These are phyloP conservation scores for Ephialtes manifestator DNA, from an alignment of 2,888 invertebrate genomes.

Conservation along the genomic window DNA sequence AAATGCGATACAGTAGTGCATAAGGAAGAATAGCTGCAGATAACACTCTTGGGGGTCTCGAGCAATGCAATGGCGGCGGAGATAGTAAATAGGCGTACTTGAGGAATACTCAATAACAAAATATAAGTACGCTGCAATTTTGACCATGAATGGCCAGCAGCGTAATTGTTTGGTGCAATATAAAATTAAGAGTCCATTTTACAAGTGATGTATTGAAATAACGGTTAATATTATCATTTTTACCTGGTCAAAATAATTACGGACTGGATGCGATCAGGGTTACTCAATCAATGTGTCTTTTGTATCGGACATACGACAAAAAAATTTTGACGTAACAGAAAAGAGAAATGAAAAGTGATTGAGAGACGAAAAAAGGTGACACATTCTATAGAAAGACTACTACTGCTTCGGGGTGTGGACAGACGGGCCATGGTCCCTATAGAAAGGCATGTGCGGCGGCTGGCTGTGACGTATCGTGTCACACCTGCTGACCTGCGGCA, in stretches of 20 bases:
- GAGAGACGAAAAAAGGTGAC: slow-evolving; percentile 5
- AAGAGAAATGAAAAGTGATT: slow-evolving; percentile 22
- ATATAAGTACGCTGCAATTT: not conserved
- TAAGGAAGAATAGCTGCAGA: no score
- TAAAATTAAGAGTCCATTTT: not conserved
- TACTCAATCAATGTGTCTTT: not conserved
- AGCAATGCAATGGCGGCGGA: no score
- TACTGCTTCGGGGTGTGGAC: slow-evolving; percentile 9
- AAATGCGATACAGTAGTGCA: no score
- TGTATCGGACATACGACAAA: not conserved
- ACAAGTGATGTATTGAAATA: not conserved
- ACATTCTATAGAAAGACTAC: slow-evolving; percentile 18
- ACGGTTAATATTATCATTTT: no score
- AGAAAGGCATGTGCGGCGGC: slow-evolving; percentile 29
- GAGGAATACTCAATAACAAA: no score
- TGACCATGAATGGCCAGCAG: not conserved
- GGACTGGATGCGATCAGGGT: no score
- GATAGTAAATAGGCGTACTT: no score
- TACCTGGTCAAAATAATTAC: not conserved
- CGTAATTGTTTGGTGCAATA: not conserved
- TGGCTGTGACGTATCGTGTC: slow-evolving; percentile 65
- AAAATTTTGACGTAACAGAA: not conserved
- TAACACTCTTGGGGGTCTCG: no score
- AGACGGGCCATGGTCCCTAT: slow-evolving; percentile 4
- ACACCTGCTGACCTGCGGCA: slow-evolving; percentile 50